Evolutionary conservation across 2,113 vertebrate species (phyloP).

Genomic region (Triplophysa dalaica): DNA sequence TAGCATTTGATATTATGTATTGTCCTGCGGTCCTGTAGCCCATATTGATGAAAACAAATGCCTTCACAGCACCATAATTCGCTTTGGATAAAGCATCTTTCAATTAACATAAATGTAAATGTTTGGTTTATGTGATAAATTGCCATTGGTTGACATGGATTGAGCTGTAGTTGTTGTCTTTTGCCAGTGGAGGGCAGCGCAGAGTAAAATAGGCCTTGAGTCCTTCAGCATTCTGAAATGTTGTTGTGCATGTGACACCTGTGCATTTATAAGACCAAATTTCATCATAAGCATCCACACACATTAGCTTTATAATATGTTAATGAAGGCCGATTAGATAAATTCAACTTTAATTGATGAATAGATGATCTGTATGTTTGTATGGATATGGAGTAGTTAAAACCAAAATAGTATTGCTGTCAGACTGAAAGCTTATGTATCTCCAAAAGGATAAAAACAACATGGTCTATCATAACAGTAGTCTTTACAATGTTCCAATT

Average conservation of each 20-base stretch:
- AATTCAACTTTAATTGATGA: background rate
- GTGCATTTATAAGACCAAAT: background rate
- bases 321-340: background rate
- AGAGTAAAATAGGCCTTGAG: slow-evolving; percentile 27
- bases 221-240: background rate
- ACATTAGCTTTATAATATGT: background rate
- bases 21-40: too few relatives aligned
- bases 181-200: slow-evolving; percentile 43
- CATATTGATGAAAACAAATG: too few relatives aligned
- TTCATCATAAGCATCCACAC: background rate
- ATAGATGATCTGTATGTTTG: background rate
- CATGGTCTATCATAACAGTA: too few relatives aligned
- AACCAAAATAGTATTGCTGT: too few relatives aligned
- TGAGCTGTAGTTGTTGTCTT: background rate
- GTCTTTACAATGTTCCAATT: too few relatives aligned
- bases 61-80: too few relatives aligned
- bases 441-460: too few relatives aligned
- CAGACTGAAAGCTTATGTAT: too few relatives aligned
- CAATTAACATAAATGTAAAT: too few relatives aligned
- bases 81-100: too few relatives aligned
- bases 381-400: background rate
- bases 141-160: background rate
- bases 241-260: background rate
- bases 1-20: too few relatives aligned
- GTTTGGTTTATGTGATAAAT: too few relatives aligned